Percentiles rank a stretch among this genome's conserved stretches.
Conservation (phyloP, 2,797 vertebrate species). For the Etheostoma perlongum region DNA sequence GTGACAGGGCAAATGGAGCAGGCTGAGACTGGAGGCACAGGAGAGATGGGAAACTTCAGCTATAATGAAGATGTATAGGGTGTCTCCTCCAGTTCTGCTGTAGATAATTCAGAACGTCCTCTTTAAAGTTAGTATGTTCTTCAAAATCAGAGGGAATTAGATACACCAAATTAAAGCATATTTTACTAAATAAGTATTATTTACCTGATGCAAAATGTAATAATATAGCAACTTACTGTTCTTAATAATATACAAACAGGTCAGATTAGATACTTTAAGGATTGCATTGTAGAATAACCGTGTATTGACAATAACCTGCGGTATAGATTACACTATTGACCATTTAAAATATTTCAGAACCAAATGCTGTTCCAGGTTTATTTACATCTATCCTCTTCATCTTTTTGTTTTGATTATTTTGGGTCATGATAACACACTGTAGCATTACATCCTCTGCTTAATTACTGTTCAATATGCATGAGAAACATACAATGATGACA, state of each 20-base stretch:
- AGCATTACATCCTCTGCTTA: constrained; percentile 24
- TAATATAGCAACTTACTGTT: background rate
- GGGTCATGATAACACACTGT: background rate
- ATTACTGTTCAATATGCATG: constrained; percentile 42
- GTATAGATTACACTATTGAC: constrained; percentile 41
- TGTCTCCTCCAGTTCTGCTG: constrained; percentile 43
- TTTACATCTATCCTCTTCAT: constrained; percentile 49
- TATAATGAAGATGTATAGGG: constrained; percentile 71
- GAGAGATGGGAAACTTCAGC: constrained; percentile 68
- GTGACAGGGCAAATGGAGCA: constrained; percentile 81
- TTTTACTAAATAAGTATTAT: background rate
- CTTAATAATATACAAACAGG: background rate
- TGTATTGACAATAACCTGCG: background rate
- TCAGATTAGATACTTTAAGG: background rate
- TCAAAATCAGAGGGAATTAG: constrained; percentile 7
- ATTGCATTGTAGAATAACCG: background rate
- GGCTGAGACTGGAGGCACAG: constrained; percentile 60
- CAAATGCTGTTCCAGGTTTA: constrained; percentile 58
- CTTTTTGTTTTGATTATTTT: constrained; percentile 38
- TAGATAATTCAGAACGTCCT: constrained; percentile 36
- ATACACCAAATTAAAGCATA: background rate
- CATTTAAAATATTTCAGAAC: constrained; percentile 63
- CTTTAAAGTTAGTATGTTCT: constrained; percentile 8
- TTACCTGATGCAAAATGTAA: background rate
- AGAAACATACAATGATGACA: constrained; percentile 5